Conservation (phyloP, 2,113 vertebrate genomes). For the Siniperca chuatsi region DNA sequence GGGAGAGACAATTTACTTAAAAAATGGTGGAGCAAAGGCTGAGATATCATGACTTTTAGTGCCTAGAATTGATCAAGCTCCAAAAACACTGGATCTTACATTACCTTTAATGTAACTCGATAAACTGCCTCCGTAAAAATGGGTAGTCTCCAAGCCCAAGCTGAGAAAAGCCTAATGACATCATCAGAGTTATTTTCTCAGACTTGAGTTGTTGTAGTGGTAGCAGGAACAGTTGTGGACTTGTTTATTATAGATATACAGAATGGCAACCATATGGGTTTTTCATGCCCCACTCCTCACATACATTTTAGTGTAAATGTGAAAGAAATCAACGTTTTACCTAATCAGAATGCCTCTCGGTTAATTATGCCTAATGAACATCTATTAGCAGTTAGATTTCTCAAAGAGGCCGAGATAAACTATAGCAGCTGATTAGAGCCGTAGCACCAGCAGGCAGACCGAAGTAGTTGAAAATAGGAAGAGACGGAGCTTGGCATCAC, state of each 20-base stretch:
- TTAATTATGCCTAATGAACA: constrained; percentile 7
- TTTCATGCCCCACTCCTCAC: not conserved
- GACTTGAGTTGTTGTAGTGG: not conserved
- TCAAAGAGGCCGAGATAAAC: not conserved
- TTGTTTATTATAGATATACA: not conserved
- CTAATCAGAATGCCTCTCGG: not conserved
- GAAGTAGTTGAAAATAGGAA: not conserved
- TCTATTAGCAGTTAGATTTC: not conserved
- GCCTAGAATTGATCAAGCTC: not conserved
- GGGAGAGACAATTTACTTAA: not conserved
- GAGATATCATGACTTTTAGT: not conserved
- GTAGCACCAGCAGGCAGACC: constrained; percentile 10
- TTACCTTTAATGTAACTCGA: no score
- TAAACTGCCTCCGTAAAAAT: not conserved
- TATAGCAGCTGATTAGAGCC: constrained; percentile 39
- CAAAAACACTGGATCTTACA: not conserved
- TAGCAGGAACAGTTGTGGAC: no score
- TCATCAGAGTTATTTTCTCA: not conserved
- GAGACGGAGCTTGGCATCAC: constrained; percentile 12
- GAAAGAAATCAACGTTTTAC: not conserved
- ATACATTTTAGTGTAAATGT: not conserved
- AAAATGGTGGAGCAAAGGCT: not conserved
- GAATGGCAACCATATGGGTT: not conserved
- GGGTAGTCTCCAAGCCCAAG: not conserved
- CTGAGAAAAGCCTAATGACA: not conserved